Conservation (phyloP, 1,140 invertebrate species). For the Venustaconcha ellipsiformis region DNA sequence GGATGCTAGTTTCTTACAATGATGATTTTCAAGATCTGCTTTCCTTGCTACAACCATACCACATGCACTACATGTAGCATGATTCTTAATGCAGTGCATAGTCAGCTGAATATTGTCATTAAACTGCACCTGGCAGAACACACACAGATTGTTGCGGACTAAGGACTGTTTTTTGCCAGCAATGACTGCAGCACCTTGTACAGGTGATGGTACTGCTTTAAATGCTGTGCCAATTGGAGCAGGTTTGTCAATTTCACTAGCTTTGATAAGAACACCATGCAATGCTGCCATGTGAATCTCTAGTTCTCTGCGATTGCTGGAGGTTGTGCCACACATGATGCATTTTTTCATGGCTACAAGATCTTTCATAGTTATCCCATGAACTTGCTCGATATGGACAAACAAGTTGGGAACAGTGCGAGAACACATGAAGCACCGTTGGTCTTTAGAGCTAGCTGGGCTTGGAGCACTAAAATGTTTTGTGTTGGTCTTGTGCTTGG, state of each 20-base stretch:
- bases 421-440: constrained; percentile 52
- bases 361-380: constrained; percentile 50
- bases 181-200: background rate
- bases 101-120: constrained; percentile 60
- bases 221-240: constrained; percentile 15
- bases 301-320: constrained; percentile 39
- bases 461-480: constrained; percentile 31
- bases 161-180: constrained; percentile 21
- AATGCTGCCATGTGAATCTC: constrained; percentile 55
- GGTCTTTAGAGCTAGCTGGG: constrained; percentile 1
- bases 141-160: constrained; percentile 58
- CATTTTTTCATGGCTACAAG: constrained; percentile 49
- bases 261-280: constrained; percentile 60
- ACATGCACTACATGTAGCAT: constrained; percentile 61
- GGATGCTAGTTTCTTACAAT: constrained; percentile 34
- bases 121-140: constrained; percentile 60
- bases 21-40: constrained; percentile 48
- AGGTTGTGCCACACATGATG: constrained; percentile 58
- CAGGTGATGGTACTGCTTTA: constrained; percentile 7
- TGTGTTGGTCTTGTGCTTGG: constrained; percentile 48
- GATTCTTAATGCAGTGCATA: constrained; percentile 58
- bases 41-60: constrained; percentile 60
- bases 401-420: constrained; percentile 47
- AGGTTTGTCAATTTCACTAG: constrained; percentile 26
- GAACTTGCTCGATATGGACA: constrained; percentile 51